Percentiles rank a stretch among this genome's conserved stretches.
These are phyloP conservation scores for Saccostrea cuccullata DNA, from an alignment of 1,140 invertebrate species.

Conservation along the genomic window DNA sequence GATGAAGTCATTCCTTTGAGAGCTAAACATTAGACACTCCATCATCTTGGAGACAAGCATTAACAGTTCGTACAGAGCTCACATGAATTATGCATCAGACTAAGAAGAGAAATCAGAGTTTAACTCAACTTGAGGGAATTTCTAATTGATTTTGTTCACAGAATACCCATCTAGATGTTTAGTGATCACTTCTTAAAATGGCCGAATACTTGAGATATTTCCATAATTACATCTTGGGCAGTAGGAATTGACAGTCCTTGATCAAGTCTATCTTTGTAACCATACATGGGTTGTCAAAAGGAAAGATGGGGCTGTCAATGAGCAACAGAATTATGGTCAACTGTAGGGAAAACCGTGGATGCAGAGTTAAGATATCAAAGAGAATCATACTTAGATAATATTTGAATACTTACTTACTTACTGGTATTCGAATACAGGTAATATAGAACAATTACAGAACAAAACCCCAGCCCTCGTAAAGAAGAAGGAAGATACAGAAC, in stretches of 20 bases:
- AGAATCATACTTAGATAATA: neutral
- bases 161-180: slow-evolving; percentile 20
- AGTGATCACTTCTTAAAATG: slow-evolving; percentile 22
- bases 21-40: neutral
- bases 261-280: neutral
- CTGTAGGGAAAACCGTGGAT: neutral
- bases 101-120: slow-evolving; percentile 10
- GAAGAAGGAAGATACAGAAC: neutral
- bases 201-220: slow-evolving; percentile 25
- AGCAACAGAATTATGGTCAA: neutral
- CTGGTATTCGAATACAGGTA: too few species aligned
- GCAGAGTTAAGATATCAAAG: neutral
- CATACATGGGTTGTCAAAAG: slow-evolving; percentile 9
- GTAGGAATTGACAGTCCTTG: neutral
- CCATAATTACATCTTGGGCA: slow-evolving; percentile 17
- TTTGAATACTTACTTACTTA: too few species aligned
- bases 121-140: slow-evolving; percentile 27
- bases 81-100: slow-evolving; percentile 10
- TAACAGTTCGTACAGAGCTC: slow-evolving; percentile 5
- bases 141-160: slow-evolving; percentile 32
- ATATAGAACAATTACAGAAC: neutral
- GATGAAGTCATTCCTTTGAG: slow-evolving; percentile 8
- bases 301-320: neutral
- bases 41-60: slow-evolving; percentile 27
- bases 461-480: neutral